Evolutionary conservation across 2,888 invertebrate species (phyloP), one percentile per base, ranked within the genome.

Genomic region (Smittia sp.): DNA sequence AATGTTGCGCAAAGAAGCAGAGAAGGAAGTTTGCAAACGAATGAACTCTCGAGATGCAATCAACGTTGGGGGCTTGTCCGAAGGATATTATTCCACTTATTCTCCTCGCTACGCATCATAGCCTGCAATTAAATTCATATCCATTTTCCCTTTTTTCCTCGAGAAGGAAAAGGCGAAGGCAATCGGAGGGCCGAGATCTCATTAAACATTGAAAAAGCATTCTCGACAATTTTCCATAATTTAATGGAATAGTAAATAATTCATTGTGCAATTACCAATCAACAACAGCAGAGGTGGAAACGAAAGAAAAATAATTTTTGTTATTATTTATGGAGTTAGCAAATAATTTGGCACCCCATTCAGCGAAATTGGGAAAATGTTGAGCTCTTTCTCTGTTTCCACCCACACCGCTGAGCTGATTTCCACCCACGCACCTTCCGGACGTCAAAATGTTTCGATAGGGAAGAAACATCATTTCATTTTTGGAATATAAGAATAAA

Each of bases 241-340:
- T 67, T 67, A 67, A 67, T 67, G 67, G 67, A 67, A 67, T 67
- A 67, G 67, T 67, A 67, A 67, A 67, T 67, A 67, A 67, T 67
- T 67, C 67, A 67, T 67, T 67, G 41, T 67, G 67, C 67, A 67
- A 67, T 67, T 67, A 67, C 67, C 67, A 67, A 67, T 67, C 67
- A 67, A 67, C 67, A 67, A 58, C 39, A 39, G 67, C n/a, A 22
- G 15, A 38, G 32, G 66, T 63, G 41, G 24, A 41, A n/a, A 18
- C 22, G 11, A 58, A 58, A 58, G 27, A 38, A 32, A 38, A 65
- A 32, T 32, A 24, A 63, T 25, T 63, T 46, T 18, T 63, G 25
- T 63, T 63, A 63, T 63, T 65, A 65, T 65, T 65, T 65, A 65
- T 65, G 20, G 38, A 65, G 65, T 65, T 63, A 32, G 65, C 65